phyloP scores from a whole-genome alignment of 2,113 vertebrate genomes.

The Carassius auratus region DNA sequence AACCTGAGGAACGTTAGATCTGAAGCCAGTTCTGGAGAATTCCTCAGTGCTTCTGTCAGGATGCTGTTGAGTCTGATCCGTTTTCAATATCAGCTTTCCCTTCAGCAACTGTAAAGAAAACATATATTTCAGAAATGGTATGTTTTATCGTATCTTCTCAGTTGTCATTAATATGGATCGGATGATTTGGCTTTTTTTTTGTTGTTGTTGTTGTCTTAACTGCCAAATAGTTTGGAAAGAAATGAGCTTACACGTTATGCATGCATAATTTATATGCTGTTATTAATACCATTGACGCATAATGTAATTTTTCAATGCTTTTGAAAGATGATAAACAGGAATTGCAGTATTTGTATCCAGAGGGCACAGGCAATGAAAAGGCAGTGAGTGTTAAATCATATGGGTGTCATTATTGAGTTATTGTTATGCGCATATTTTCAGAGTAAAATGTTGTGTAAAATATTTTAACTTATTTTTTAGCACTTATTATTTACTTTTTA shows the following conservation, averaged over 20 bases:
- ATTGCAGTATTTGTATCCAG: not conserved
- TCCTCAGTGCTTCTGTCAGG: slow-evolving; percentile 25
- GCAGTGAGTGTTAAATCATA: not conserved
- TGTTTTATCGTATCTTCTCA: not conserved
- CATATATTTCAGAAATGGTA: not conserved
- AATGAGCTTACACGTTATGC: not conserved
- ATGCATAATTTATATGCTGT: not conserved
- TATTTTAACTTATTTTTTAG: not conserved
- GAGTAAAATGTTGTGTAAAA: too few species aligned
- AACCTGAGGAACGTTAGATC: not conserved
- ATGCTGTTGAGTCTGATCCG: slow-evolving; percentile 37
- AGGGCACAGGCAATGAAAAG: not conserved
- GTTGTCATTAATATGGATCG: not conserved
- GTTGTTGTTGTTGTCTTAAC: not conserved
- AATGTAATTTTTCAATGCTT: not conserved
- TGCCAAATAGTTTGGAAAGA: not conserved
- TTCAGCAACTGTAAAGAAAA: not conserved
- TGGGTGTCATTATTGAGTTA: not conserved
- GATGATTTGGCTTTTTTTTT: not conserved
- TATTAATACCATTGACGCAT: not conserved
- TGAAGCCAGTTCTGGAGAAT: slow-evolving; percentile 30
- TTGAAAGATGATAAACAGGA: not conserved
- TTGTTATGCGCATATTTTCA: not conserved
- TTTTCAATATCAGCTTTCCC: not conserved
- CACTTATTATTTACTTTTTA: not conserved